Percentiles rank a stretch among this genome's conserved stretches.
Evolutionary conservation across 1,140 invertebrate genomes (phyloP).

Genomic region (Calephelis nemesis): DNA sequence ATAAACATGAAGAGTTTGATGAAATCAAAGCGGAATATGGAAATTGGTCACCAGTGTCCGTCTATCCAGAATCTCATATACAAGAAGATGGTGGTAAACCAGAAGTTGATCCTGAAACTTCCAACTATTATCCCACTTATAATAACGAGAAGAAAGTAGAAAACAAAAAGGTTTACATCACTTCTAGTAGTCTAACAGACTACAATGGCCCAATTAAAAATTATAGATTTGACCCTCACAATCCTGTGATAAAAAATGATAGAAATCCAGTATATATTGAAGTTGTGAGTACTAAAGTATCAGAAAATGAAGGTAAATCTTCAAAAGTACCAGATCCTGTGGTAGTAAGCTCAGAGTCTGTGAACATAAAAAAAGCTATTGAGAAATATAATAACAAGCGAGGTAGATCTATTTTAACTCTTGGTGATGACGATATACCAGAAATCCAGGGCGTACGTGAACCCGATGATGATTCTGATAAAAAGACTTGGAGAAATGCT

Average conservation of each 20-base stretch:
- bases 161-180: slow-evolving; percentile 76
- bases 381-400: slow-evolving; percentile 74
- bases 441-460: slow-evolving; percentile 89
- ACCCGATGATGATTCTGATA: slow-evolving; percentile 90
- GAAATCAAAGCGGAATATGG: slow-evolving; percentile 76
- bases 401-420: slow-evolving; percentile 78
- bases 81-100: slow-evolving; percentile 64
- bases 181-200: slow-evolving; percentile 69
- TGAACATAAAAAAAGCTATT: slow-evolving; percentile 80
- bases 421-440: slow-evolving; percentile 86
- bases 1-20: slow-evolving; percentile 68
- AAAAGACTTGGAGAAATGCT: slow-evolving; percentile 91
- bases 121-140: slow-evolving; percentile 68
- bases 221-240: slow-evolving; percentile 66
- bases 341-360: slow-evolving; percentile 81
- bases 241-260: slow-evolving; percentile 77
- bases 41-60: slow-evolving; percentile 77
- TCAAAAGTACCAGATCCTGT: slow-evolving; percentile 83
- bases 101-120: slow-evolving; percentile 59
- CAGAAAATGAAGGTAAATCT: slow-evolving; percentile 61
- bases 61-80: slow-evolving; percentile 72
- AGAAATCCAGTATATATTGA: slow-evolving; percentile 77
- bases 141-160: slow-evolving; percentile 68
- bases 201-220: slow-evolving; percentile 65
- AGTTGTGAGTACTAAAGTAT: slow-evolving; percentile 76